These are phyloP conservation scores for Zaprionus camerounensis DNA, from an alignment of 1,140 invertebrate species.

Conservation along the genomic window DNA sequence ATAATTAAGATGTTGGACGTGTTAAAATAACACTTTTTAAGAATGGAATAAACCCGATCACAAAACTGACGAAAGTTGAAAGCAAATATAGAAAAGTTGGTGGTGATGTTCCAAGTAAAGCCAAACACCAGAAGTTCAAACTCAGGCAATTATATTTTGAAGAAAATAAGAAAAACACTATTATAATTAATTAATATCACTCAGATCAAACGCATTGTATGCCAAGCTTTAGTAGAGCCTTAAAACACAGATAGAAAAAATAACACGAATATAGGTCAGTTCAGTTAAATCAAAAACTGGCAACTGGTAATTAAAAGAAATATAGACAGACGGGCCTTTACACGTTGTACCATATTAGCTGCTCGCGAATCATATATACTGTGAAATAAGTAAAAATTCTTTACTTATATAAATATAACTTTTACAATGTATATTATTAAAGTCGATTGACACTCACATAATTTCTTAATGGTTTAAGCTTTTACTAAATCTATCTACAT, in stretches of 20 bases:
- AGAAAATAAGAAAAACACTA: no score
- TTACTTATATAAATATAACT: slow-evolving; percentile 2
- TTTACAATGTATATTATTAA: slow-evolving; percentile 1
- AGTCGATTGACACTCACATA: slow-evolving; percentile 6
- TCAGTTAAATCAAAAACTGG: no score
- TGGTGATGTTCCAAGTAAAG: not conserved
- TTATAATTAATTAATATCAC: no score
- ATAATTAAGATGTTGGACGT: no score
- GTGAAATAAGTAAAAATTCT: not conserved
- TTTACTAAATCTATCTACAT: not conserved
- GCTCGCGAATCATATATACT: not conserved
- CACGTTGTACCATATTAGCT: not conserved
- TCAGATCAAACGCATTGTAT: no score
- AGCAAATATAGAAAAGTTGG: not conserved
- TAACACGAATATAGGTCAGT: no score
- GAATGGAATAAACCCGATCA: not conserved
- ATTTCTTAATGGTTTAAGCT: not conserved
- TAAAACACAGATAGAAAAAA: no score
- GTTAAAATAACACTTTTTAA: no score
- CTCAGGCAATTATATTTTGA: no score
- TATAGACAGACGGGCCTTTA: not conserved
- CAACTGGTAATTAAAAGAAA: not conserved
- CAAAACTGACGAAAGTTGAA: not conserved
- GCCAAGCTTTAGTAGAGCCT: no score
- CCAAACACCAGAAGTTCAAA: not conserved